Base-by-base conservation (phyloP, 2,797 vertebrate species). In the Rhyacichthys aspro region DNA sequence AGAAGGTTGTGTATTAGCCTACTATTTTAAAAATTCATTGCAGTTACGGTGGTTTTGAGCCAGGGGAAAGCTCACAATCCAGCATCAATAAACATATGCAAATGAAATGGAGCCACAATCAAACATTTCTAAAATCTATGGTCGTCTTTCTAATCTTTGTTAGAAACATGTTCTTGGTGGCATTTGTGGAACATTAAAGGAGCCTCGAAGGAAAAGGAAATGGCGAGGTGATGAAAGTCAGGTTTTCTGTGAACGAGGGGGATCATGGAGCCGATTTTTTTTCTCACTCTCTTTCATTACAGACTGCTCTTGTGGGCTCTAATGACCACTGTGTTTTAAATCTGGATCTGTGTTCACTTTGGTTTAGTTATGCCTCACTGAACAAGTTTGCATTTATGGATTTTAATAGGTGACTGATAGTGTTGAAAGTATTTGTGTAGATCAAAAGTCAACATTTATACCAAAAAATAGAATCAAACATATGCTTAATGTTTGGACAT, bases 71-170 rank as follows among this genome's bases (percentile, higher is more conserved):
- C 48, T 73, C 42, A 39, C 64, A 70, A 3, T 70, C 59, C 55
- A 68, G 70, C 67, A 28, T 41, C 1, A 15, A 46, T 48, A 73
- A 71, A 81, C 44, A 78, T 43, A 82, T 70, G 70, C 47, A 73
- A 81, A 77, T 70, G 33, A 69, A 69, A 70, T 36, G 37, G 41
- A 76, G 63, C 50, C 34, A 60, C 43, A 60, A 76, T 81, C 72
- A 82, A 76, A 79, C 67, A 70, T 73, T 68, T 81, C 15, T 38
- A 58, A 72, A 60, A 66, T 49, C 41, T 33, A 48, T 70, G 72
- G 50, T 76, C 66, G 66, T 72, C 85, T 75, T 88, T 52, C 84
- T 83, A 73, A 90, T 89, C 81, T 87, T 76, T 58, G 59, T 63
- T 72, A 66, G 63, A 79, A 85, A 49, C 55, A 78, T 55, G 57